A percentile compares a stretch with the other conserved stretches of the same genome.
These are phyloP conservation scores for Drosophila crucigera DNA, from an alignment of 2,888 invertebrate genomes.

Conservation along the genomic window DNA sequence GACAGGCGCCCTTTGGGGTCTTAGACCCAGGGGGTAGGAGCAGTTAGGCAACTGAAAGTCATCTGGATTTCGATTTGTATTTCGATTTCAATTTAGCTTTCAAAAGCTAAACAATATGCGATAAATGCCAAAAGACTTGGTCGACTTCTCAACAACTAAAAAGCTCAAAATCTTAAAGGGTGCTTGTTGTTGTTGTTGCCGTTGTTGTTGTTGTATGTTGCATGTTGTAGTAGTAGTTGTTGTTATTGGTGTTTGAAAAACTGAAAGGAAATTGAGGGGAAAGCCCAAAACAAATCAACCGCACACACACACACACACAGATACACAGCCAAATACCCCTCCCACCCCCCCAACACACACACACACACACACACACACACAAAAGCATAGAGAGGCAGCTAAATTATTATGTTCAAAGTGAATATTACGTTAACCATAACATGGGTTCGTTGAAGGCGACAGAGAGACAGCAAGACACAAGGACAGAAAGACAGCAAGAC, in stretches of 20 bases:
- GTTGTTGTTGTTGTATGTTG: slow-evolving; percentile 15
- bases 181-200: slow-evolving; percentile 20
- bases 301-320: slow-evolving; percentile 6
- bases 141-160: neutral
- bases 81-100: slow-evolving; percentile 26
- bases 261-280: slow-evolving; percentile 2
- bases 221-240: neutral
- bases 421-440: slow-evolving; percentile 70
- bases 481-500: slow-evolving; percentile 1
- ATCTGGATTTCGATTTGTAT: slow-evolving; percentile 33
- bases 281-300: neutral
- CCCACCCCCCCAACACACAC: neutral
- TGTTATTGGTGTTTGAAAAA: neutral
- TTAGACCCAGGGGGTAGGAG: slow-evolving; percentile 21
- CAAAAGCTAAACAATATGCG: slow-evolving; percentile 23
- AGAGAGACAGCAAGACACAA: neutral
- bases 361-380: slow-evolving; percentile 10
- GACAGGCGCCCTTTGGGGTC: slow-evolving; percentile 50
- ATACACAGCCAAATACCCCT: too few species aligned
- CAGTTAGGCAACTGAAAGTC: slow-evolving; percentile 17
- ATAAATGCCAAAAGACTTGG: slow-evolving; percentile 31
- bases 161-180: slow-evolving; percentile 28
- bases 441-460: slow-evolving; percentile 41
- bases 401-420: slow-evolving; percentile 68
- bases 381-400: slow-evolving; percentile 18